A percentile compares a stretch with the other conserved stretches of the same genome.
Conservation (phyloP, 2,797 vertebrate genomes). For the Schizopygopsis malacanthus region DNA sequence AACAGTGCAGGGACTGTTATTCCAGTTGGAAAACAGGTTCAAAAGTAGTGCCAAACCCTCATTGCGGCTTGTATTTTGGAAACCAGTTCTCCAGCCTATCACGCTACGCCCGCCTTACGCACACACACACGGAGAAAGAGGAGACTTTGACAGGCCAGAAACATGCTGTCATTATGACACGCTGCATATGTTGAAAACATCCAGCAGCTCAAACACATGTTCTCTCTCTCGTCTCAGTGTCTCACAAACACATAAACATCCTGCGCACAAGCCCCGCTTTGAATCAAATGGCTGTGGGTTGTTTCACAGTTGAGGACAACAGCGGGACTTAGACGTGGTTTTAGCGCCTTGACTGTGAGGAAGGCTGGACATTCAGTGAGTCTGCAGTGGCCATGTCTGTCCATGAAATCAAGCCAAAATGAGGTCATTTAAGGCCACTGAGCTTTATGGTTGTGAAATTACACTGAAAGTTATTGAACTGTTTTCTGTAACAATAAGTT, state of each 20-base stretch:
- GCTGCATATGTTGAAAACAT: conserved; percentile 36
- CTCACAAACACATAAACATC: conserved; percentile 28
- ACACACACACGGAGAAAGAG: background rate
- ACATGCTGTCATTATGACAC: conserved; percentile 23
- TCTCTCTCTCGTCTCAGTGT: conserved; percentile 19
- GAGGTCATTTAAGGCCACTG: conserved; percentile 2
- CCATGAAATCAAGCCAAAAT: conserved; percentile 8
- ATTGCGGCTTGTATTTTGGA: conserved; percentile 35
- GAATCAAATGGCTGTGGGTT: background rate
- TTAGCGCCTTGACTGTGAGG: background rate
- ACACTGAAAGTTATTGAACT: background rate
- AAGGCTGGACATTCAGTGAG: background rate
- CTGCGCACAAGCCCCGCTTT: background rate
- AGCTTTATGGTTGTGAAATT: conserved; percentile 20
- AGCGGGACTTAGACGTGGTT: background rate
- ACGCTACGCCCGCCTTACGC: conserved; percentile 1
- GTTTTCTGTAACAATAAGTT: background rate
- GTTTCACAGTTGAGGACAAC: conserved; percentile 14
- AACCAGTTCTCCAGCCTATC: conserved; percentile 37
- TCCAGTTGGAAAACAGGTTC: conserved; percentile 39
- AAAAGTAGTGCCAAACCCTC: conserved; percentile 13
- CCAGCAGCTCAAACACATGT: conserved; percentile 39
- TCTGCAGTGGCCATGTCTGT: background rate
- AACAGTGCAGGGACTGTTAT: conserved; percentile 39
- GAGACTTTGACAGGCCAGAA: conserved; percentile 33